Base-by-base conservation (phyloP, 2,797 vertebrate genomes). In the Lepidocolaptes lacrymiger region DNA sequence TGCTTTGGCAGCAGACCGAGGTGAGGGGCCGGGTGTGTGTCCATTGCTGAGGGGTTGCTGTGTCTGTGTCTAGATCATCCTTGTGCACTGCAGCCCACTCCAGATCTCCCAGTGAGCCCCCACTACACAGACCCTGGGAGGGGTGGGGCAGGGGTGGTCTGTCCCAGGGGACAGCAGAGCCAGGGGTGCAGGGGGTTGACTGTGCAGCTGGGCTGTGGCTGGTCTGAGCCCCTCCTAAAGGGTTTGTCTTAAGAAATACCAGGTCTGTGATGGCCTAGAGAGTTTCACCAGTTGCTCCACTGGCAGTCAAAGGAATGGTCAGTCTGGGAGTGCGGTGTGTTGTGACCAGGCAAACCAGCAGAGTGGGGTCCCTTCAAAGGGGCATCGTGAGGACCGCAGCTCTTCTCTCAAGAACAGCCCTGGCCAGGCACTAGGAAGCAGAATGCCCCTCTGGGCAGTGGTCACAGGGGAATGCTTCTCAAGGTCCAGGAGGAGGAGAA, bases 1-100 rank as follows among this genome's bases (percentile, higher is more conserved):
- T 97, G 97, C 95, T 98, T 97, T 67, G 97, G 98, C 32, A 97
- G 97, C 89, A 96, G 97, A 46, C 95, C 97, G 0, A 97, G 98
- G 98, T 98, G 96, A 97, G 97, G 55, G 6, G 17, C 49, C 6
- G 1, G 18, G 68, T 15, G 4, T 20, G 20, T 44, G 55, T 3
- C 54, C 6, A 0, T 22, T 24, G 2, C 52, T 27, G 52, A 10
- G 49, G 41, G 44, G 21, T 48, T 49, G 41, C 39, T 37, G 78
- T 3, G 28, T 23, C 58, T 1, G 16, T 14, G 58, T 23, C 36
- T 44, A 1, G 10, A 4, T 49, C 24, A 13, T 28, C 55, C 66
- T 17, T 14, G 62, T 74, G 54, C 44, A 12, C 12, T 6, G 15
- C 22, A n/a, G 3, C 19, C 71, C 4, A 0, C 14, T 64, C 28